Evolutionary conservation across 1,140 invertebrate genomes (phyloP), one percentile per base, ranked within the genome.

Genomic region (Seison nebaliae): DNA sequence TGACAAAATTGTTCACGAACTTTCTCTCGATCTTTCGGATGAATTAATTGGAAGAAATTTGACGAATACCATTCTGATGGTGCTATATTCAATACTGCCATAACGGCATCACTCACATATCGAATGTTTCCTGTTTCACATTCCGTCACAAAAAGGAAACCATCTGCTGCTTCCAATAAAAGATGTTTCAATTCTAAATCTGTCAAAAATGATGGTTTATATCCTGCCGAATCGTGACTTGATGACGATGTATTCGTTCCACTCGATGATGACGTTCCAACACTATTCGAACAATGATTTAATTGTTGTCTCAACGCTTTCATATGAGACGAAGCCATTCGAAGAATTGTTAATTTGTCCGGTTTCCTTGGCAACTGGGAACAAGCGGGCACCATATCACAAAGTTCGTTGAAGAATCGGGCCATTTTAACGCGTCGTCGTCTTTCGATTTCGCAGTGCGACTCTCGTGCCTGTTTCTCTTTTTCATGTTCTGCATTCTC

Each of bases 271-370:
- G n/a, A 8, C 12, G 29, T 8, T 7, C 29, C 4, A 12, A 17
- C 23, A 1, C 28, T 23, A 18, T 39, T 31, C 3, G 29, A 28
- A n/a, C n/a, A n/a, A n/a, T n/a, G n/a, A n/a, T n/a, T n/a, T n/a
- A n/a, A n/a, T n/a, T n/a, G n/a, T 16, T 31, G 29, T 68, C 81
- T 65, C 23, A 93, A 66, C 18, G 73, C 74, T 65, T 93, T 93
- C 86, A 98, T 96, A 60, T 96, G 88, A 2, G 83, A 83, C 16
- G 96, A 86, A 9, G 91, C 88, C 88, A 98, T 96, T 47, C 88
- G 68, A 24, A 98, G 68, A 53, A 98, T 98, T 42, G 91, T 98
- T 24, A 98, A 67, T 61, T 98, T 96, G 66, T 98, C 91, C 7
- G 86, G 88, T 61, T 98, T 98, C 36, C 86, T 68, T 2, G 86